Conservation (phyloP, 2,888 invertebrate species). For the Acholoe squamosa region DNA sequence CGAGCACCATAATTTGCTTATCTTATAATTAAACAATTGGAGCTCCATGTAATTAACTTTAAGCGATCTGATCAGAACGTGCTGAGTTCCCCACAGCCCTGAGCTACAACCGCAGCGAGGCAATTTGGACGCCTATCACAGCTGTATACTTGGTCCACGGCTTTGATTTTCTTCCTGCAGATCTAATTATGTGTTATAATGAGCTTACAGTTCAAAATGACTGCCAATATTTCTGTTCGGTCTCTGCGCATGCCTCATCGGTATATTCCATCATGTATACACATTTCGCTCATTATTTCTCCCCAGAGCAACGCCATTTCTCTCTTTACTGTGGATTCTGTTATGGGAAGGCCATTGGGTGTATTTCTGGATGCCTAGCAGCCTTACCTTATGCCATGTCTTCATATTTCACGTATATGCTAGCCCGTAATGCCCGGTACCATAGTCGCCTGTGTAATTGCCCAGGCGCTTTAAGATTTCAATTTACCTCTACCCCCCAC, state of each 20-base stretch:
- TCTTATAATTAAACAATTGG: slow-evolving; percentile 28
- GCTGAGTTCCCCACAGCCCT: not conserved
- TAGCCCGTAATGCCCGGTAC: too few relatives aligned
- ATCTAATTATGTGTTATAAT: not conserved
- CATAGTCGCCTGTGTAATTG: too few relatives aligned
- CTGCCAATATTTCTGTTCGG: not conserved
- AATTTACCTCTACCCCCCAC: too few relatives aligned
- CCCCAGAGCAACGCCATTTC: too few relatives aligned
- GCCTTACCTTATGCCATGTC: not conserved
- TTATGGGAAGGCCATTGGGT: too few relatives aligned
- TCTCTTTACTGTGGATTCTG: too few relatives aligned
- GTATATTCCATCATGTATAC: too few relatives aligned
- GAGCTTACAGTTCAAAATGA: not conserved
- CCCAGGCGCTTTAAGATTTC: too few relatives aligned
- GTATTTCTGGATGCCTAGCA: too few relatives aligned
- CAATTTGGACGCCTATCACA: slow-evolving; percentile 20
- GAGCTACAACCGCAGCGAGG: not conserved
- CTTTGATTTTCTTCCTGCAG: not conserved
- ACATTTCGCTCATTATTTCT: too few relatives aligned
- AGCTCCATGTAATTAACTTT: slow-evolving; percentile 13
- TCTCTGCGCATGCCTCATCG: too few relatives aligned
- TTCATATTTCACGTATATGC: too few relatives aligned
- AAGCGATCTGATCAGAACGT: slow-evolving; percentile 11
- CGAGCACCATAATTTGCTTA: slow-evolving; percentile 19
- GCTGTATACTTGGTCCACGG: not conserved